Conservation (phyloP, 1,140 invertebrate genomes). For the Wasmannia auropunctata region DNA sequence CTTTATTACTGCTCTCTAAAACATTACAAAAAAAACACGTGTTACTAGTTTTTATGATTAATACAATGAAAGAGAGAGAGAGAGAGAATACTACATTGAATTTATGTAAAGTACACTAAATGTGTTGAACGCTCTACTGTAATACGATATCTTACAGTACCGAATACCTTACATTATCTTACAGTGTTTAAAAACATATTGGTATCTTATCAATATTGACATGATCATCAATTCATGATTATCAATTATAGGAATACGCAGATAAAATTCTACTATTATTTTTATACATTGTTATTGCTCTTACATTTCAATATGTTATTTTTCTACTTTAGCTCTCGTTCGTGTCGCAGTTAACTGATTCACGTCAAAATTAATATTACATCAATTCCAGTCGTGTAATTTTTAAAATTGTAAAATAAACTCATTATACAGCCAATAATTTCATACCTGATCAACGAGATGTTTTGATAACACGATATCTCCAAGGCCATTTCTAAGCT, state of each 20-base stretch:
- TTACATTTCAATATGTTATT: not conserved
- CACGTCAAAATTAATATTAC: not conserved
- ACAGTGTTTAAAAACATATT: not conserved
- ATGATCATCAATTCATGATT: not conserved
- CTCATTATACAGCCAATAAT: not conserved
- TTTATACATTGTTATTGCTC: not conserved
- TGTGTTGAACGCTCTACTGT: not conserved
- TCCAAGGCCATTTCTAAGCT: constrained; percentile 37
- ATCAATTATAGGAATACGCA: not conserved
- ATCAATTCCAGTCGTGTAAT: not conserved
- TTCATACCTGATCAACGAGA: constrained; percentile 4
- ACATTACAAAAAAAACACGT: constrained; percentile 1
- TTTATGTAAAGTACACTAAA: not conserved
- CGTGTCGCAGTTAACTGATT: not conserved
- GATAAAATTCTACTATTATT: not conserved
- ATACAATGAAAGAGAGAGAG: not conserved
- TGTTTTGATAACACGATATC: not conserved
- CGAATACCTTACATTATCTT: no score
- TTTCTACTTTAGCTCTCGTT: not conserved
- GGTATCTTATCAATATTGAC: not conserved
- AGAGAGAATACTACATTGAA: no score
- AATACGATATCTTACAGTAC: no score
- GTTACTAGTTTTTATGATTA: constrained; percentile 10
- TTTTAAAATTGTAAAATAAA: not conserved
- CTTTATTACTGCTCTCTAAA: constrained; percentile 13